Base-by-base conservation (phyloP, 1,140 invertebrate species). In the Campoletis sonorensis region DNA sequence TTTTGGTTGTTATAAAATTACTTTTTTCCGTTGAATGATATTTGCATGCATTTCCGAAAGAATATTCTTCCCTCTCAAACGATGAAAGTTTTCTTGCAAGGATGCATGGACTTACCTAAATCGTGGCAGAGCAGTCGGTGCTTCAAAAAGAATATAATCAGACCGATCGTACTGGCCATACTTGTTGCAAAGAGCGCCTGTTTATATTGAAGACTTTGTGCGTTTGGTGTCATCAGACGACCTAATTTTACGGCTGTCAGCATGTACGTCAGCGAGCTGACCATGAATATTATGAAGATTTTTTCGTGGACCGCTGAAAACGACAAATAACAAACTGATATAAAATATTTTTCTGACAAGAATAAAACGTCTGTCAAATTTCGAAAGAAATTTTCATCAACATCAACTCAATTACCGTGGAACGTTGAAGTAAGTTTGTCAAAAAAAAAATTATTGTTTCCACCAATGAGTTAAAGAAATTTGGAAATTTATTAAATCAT, bases 221-320 rank as follows among this genome's bases (percentile, higher is more conserved):
- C 90, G 84, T 92, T 92, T 67, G 91, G 91, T 79, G 91, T 92
- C 80, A 92, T 81, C 82, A 92, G 85, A 82, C 91, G 91, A 82
- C 91, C 88, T 82, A 92, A 86, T 88, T 93, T 93, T 82, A 95
- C 93, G 79, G 93, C 93, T 73, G 94, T 94, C 83, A 98, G 90
- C 97, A 98, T 98, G 87, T 98, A 97, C 80, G 94, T 93, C 79
- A 98, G 90, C 40, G 97, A 97, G 80, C 96, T 95, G 82, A 97
- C 92, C 97, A 98, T 98, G 90, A 98, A 98, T 79, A 95, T 93
- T 85, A 98, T 97, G 92, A 98, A 98, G 86, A 98, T 96, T 91
- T 98, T 97, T 90, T 98, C 97, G 91, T 98, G 97, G 71, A 98
- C 93, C 86, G 97, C 97, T 98, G 92, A 80, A 96, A 95, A 13